phyloP scores from a whole-genome alignment of 2,113 vertebrate genomes.

The Conger conger region DNA sequence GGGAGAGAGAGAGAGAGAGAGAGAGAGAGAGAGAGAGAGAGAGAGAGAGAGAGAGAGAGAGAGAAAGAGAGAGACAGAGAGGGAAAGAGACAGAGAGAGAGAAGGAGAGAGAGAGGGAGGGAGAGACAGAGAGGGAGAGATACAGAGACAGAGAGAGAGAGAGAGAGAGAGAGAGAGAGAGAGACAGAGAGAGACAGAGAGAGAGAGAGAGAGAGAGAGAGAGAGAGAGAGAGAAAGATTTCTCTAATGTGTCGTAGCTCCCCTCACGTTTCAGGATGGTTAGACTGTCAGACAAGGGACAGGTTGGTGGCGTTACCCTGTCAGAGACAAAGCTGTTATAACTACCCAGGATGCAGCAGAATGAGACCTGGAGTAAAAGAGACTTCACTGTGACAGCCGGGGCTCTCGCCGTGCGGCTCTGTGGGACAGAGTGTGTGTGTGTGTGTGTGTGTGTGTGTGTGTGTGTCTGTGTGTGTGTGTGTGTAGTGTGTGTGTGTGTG shows the following conservation, averaged over 20 bases:
- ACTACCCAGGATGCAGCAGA: constrained; percentile 16
- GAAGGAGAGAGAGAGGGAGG: background rate
- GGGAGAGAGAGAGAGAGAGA: background rate
- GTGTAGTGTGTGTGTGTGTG: too few species aligned
- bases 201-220: background rate
- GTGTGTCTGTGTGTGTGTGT: too few species aligned
- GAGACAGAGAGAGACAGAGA: background rate
- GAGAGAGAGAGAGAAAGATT: constrained; percentile 1
- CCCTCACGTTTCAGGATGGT: constrained; percentile 27
- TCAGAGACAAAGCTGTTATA: constrained; percentile 30
- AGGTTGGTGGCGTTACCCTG: constrained; percentile 24
- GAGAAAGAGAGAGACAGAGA: background rate
- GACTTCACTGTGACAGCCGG: constrained; percentile 19
- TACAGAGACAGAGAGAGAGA: background rate
- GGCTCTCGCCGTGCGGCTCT: too few species aligned
- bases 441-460: too few species aligned
- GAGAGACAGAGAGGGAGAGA: background rate
- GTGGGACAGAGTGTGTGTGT: too few species aligned
- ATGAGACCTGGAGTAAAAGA: constrained; percentile 15
- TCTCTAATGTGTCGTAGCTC: background rate
- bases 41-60: background rate
- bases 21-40: background rate
- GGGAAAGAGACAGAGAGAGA: background rate
- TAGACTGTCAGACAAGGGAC: constrained; percentile 29
- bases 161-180: background rate